Base-by-base conservation (phyloP, 2,113 vertebrate genomes). In the Picathartes gymnocephalus region DNA sequence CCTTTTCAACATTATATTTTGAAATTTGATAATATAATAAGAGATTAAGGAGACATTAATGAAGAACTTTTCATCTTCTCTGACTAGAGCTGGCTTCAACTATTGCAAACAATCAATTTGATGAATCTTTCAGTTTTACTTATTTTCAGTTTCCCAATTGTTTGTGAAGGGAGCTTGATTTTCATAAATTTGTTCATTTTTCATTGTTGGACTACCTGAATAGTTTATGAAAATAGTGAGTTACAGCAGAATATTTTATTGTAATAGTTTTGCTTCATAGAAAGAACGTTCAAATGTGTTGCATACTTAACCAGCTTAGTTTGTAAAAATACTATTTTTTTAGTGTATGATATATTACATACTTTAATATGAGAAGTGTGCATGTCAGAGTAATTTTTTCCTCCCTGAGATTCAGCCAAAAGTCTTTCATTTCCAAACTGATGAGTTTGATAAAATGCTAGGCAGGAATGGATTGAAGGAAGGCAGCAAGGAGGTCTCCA, bases 221-320 rank as follows among this genome's bases (percentile, higher is more conserved):
- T 35, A n/a, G 21, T 48, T 96, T 86, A 83, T 78, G 51, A 94
- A 95, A 91, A 95, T 73, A 81, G 19, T 65, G 47, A 92, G 51
- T 80, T 92, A 58, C 13, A 90, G 16, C 28, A 90, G 47, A 92
- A 74, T 4, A 56, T 62, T 69, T 93, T 78, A 27, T 85, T 78
- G 11, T 74, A 90, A 58, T 30, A 92, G 14, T 10, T 81, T 86
- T 94, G 28, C 23, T 81, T 48, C 7, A 5, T 72, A 76, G 61
- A 42, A 83, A 30, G 53, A 84, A n/a, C 6, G 22, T 56, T 88
- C n/a, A 71, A 78, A 88, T 47, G 37, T 61, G 13, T 51, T 64
- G 9, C 47, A 65, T 47, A 65, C 30, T 92, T 84, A 88, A 87
- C 61, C 13, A n/a, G 11, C 57, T 92, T 30, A 39, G 66, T 80